Evolutionary conservation across 2,888 invertebrate genomes (phyloP).

Genomic region (Cataglyphis altisquamis): DNA sequence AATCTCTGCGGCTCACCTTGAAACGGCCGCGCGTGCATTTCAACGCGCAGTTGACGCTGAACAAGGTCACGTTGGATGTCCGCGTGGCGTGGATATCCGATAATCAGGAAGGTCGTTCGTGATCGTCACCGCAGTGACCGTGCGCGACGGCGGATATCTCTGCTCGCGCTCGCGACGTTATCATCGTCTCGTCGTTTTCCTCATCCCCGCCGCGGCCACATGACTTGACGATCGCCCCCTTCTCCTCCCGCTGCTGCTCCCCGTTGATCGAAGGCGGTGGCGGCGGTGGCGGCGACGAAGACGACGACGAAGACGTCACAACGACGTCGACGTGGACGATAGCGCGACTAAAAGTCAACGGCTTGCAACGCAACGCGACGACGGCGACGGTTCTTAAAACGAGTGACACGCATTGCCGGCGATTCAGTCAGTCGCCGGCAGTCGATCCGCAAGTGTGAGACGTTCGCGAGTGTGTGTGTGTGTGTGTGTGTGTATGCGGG

Average conservation of each 20-base stretch:
- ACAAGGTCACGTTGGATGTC: conserved; percentile 48
- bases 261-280: conserved; percentile 65
- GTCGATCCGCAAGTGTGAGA: conserved; percentile 67
- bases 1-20: neutral
- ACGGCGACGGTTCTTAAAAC: conserved; percentile 62
- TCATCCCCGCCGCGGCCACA: conserved; percentile 67
- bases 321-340: conserved; percentile 56
- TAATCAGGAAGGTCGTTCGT: conserved; percentile 16
- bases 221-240: conserved; percentile 72
- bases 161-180: conserved; percentile 38
- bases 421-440: conserved; percentile 68
- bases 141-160: conserved; percentile 33
- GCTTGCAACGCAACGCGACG: conserved; percentile 51
- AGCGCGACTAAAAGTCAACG: conserved; percentile 66
- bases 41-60: neutral
- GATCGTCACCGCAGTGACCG: conserved; percentile 21
- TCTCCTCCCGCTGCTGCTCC: conserved; percentile 68
- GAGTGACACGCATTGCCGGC: conserved; percentile 64
- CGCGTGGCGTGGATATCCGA: conserved; percentile 29
- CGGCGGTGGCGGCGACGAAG: conserved; percentile 66
- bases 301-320: conserved; percentile 54
- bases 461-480: conserved; percentile 26
- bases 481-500: neutral
- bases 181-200: conserved; percentile 59
- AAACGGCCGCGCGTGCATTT: neutral